Evolutionary conservation across 2,113 vertebrate genomes (phyloP), one percentile per base, ranked within the genome.

Genomic region (Chloropsis hardwickii): DNA sequence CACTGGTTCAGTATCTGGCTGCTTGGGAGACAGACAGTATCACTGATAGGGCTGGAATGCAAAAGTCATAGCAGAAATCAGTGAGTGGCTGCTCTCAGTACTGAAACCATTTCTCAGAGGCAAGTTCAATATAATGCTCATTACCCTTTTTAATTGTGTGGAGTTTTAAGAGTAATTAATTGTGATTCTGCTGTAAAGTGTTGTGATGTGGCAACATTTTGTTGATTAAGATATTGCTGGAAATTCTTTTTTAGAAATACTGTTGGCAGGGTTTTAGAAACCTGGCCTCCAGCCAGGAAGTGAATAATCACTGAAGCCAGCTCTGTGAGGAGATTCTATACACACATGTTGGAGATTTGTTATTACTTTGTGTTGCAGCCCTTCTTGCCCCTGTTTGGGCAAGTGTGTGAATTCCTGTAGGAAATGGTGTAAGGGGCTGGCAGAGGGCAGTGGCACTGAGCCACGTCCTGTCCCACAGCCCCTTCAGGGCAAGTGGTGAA

Each of bases 211-310:
- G 53, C 79, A 86, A 48, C 14, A 2, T 93, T 96, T 37, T 28
- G 70, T 65, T 71, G 51, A 83, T 90, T 24, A 57, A 90, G 64
- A 73, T 83, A 78, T 33, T 95, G 82, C 76, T 92, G 76, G 50
- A 74, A 67, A 78, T 81, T 90, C 42, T 23, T 77, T 86, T 95
- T 90, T 81, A 86, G 81, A 88, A 86, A 58, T 80, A 50, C 17
- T 88, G 4, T 86, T 94, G 93, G 87, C 92, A 94, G 31, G 23
- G 65, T 37, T 88, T 86, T 92, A 44, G 47, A 78, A 90, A 44
- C 24, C 69, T 95, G 93, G 88, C 11, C 54, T 65, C 28, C 23
- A 74, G 71, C 85, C 96, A 95, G 76, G 45, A 81, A 93, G 71
- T n/a, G 77, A 95, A 91, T 81, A 86, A 37, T 83, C 11, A 0